Evolutionary conservation across 2,113 vertebrate species (phyloP), one percentile per base, ranked within the genome.

Genomic region (Misgurnus mizolepis): DNA sequence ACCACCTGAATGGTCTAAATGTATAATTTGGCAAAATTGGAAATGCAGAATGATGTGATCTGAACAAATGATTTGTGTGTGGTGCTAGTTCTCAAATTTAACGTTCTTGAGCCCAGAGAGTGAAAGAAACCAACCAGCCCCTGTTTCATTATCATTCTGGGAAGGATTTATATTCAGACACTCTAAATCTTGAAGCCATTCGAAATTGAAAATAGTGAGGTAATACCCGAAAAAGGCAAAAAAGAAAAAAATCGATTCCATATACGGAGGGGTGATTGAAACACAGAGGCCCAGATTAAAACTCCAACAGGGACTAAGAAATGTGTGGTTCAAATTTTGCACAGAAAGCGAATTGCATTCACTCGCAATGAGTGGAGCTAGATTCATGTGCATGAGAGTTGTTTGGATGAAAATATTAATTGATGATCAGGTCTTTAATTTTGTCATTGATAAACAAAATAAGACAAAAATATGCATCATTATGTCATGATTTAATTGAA

Each of bases 151-250:
- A 83, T 47, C 68, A 58, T 64, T 61, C 68, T 11, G 22, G 22
- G n/a, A 41, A 86, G 43, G 77, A 87, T 86, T 87, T 87, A 81
- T 82, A 82, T 86, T 86, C 78, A 81, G 7, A 85, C 85, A 82
- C 67, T 79, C 56, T 67, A 71, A 85, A 88, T 82, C 78, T 50
- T 84, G 75, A 89, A 84, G 89, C 89, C 88, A 90, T 87, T 91
- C 91, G 90, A 91, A 93, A 95, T 91, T 89, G 91, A 94, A 94
- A 95, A 92, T 85, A 87, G 85, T 86, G 81, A 87, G 91, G 89
- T 90, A 91, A 92, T 91, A 88, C 89, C 89, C 90, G 90, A 88
- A 93, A 93, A 94, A 84, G 72, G 12, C 40, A 75, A 49, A 92
- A 84, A 53, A 84, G 92, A 91, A 81, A 45, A 83, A 93, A 93